Evolutionary conservation across 2,113 vertebrate genomes (phyloP).

Genomic region (Tor tambroides): DNA sequence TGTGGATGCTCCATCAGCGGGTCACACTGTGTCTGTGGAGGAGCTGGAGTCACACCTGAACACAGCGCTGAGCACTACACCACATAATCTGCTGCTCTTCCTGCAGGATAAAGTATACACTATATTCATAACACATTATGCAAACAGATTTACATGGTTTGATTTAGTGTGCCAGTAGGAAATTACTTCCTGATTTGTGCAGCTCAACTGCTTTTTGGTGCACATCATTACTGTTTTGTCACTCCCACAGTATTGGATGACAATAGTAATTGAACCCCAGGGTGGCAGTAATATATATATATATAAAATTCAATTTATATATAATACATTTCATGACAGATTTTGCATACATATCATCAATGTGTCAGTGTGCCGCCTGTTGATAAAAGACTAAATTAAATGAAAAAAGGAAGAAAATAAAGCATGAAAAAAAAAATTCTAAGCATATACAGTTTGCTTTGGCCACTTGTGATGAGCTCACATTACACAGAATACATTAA

Average conservation of each 20-base stretch:
- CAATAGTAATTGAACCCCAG: no score
- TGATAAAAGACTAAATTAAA: background rate
- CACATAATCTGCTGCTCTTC: conserved; percentile 84
- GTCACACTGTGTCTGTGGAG: conserved; percentile 79
- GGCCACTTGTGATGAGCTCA: no score
- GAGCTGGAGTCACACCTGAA: conserved; percentile 81
- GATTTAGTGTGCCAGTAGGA: background rate
- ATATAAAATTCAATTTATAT: no score
- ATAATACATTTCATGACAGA: no score
- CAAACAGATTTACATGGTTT: background rate
- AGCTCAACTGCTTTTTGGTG: no score
- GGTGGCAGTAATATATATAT: no score
- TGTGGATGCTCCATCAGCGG: conserved; percentile 71
- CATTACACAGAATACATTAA: no score
- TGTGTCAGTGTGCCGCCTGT: background rate
- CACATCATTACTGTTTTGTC: no score
- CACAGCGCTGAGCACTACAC: conserved; percentile 73
- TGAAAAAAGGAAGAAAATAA: background rate
- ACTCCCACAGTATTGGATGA: no score
- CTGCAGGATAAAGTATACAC: conserved; percentile 84
- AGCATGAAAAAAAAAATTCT: no score
- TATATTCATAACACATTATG: background rate
- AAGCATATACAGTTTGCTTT: no score
- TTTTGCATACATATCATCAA: background rate
- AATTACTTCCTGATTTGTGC: background rate